A percentile compares a stretch with the other conserved stretches of the same genome.
Conservation (phyloP, 2,797 vertebrate genomes). For the Choloepus didactylus region DNA sequence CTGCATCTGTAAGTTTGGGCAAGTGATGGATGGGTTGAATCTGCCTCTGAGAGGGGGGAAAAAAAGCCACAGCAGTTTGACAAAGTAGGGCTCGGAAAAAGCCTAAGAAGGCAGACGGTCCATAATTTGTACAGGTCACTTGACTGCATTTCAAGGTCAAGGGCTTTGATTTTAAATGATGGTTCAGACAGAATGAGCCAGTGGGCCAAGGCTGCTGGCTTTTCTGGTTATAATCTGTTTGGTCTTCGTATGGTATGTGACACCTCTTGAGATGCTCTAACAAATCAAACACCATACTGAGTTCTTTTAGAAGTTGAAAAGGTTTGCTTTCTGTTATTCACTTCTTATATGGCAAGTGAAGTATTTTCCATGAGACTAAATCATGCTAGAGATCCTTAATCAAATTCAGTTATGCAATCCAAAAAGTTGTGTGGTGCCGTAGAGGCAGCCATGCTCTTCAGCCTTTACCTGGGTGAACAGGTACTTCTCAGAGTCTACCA, state of each 20-base stretch:
- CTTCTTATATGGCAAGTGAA: not conserved
- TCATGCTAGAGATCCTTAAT: not conserved
- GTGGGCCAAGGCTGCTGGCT: not conserved
- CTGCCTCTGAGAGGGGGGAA: not conserved
- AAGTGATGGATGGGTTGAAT: constrained; percentile 59
- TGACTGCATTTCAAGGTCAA: constrained; percentile 22
- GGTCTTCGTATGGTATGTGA: not conserved
- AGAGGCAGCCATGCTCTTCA: not conserved
- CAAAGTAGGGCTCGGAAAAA: not conserved
- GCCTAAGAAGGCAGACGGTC: not conserved
- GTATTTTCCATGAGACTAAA: not conserved
- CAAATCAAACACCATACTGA: not conserved
- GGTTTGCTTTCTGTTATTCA: constrained; percentile 7
- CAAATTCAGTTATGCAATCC: not conserved
- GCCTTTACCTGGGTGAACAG: not conserved
- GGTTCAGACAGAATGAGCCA: not conserved
- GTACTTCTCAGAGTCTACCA: not conserved
- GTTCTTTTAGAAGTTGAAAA: not conserved
- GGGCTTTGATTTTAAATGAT: not conserved
- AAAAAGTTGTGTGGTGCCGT: not conserved
- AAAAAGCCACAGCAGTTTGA: not conserved
- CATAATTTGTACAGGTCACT: not conserved
- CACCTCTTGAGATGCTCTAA: not conserved
- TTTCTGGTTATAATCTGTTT: constrained; percentile 29
- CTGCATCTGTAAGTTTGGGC: constrained; percentile 11